phyloP scores from a whole-genome alignment of 2,888 invertebrate genomes.

The Cancer borealis region DNA sequence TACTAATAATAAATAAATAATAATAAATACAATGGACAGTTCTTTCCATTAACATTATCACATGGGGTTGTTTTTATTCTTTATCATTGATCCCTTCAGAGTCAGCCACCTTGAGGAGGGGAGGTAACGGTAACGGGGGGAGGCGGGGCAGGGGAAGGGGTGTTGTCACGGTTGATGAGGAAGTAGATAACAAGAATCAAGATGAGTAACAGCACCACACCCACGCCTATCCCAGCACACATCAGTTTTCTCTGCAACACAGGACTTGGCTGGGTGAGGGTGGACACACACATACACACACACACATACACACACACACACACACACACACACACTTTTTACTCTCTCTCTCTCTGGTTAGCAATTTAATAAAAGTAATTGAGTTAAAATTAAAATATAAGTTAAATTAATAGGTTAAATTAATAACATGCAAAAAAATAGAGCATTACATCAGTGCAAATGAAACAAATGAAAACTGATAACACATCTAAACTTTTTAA shows the following conservation, averaged over 20 bases:
- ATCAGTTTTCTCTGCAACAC: constrained; percentile 65
- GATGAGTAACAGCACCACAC: constrained; percentile 54
- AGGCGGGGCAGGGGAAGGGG: neutral
- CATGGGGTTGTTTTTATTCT: neutral
- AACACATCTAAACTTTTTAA: neutral
- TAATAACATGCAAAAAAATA: neutral
- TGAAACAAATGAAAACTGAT: neutral
- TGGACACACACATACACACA: neutral
- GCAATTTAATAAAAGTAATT: neutral
- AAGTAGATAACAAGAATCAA: constrained; percentile 63
- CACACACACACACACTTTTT: neutral
- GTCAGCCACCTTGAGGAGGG: neutral
- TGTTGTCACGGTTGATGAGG: neutral
- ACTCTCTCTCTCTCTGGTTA: neutral
- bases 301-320: no score
- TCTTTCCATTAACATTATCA: neutral
- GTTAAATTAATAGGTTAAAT: neutral
- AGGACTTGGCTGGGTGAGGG: constrained; percentile 4
- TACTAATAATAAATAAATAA: neutral
- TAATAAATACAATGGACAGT: neutral
- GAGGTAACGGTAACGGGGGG: neutral
- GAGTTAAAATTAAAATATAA: neutral
- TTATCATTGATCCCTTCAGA: neutral
- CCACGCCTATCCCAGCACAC: constrained; percentile 63
- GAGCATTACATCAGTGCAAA: neutral